Percentiles rank a stretch among this genome's conserved stretches.
Conservation (phyloP, 2,797 vertebrate genomes). For the Peromyscus nudipes region DNA sequence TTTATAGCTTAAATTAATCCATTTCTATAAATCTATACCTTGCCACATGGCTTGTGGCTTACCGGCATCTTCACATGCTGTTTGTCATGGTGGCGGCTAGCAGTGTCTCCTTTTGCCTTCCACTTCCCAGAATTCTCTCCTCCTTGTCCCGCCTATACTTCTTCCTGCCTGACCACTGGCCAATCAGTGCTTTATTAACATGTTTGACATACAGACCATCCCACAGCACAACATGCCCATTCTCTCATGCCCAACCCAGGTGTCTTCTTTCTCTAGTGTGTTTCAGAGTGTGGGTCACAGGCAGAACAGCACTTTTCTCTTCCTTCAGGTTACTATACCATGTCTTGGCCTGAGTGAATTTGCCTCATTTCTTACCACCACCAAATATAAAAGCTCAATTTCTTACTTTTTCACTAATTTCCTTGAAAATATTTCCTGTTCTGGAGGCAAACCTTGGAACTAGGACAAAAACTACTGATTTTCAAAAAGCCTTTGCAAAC, state of each 20-base stretch:
- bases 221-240: too few species aligned
- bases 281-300: background rate
- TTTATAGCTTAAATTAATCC: too few species aligned
- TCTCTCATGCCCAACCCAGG: background rate
- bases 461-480: background rate
- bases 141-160: too few species aligned
- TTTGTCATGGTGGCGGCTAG: too few species aligned
- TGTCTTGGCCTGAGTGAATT: background rate
- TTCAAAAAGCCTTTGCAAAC: background rate
- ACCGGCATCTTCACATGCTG: too few species aligned
- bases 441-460: background rate
- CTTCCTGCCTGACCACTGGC: too few species aligned
- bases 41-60: too few species aligned
- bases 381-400: background rate
- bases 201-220: too few species aligned
- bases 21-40: too few species aligned
- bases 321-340: background rate
- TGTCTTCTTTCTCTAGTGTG: background rate
- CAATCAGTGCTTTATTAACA: too few species aligned
- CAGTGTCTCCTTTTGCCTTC: too few species aligned
- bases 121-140: too few species aligned
- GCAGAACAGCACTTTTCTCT: background rate
- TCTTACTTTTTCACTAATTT: background rate
- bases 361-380: background rate
- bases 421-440: background rate